Evolutionary conservation across 2,888 invertebrate genomes (phyloP).

Genomic region (Melipona beecheii): DNA sequence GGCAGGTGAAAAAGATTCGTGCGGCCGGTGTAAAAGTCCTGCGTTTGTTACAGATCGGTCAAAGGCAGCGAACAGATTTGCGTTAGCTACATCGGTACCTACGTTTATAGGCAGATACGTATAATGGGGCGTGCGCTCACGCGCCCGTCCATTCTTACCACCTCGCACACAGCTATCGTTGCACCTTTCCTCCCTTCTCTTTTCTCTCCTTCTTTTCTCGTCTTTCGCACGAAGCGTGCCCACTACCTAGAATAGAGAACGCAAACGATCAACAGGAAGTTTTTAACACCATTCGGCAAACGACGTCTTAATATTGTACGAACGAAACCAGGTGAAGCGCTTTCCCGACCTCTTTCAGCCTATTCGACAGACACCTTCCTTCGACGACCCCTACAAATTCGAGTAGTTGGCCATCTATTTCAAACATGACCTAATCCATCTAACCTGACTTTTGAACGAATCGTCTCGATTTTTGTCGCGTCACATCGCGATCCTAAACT

Average conservation of each 20-base stretch:
- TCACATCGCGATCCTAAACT: too few relatives aligned
- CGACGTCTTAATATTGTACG: conserved; percentile 49
- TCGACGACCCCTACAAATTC: conserved; percentile 24
- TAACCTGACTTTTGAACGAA: too few relatives aligned
- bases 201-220: not conserved
- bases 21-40: conserved; percentile 52
- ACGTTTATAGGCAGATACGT: not conserved
- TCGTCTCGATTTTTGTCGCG: too few relatives aligned
- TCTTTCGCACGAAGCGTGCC: conserved; percentile 49
- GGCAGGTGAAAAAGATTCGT: conserved; percentile 67
- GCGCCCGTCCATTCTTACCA: conserved; percentile 42
- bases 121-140: conserved; percentile 75
- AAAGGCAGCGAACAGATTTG: conserved; percentile 68
- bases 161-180: conserved; percentile 12
- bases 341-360: conserved; percentile 38
- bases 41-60: conserved; percentile 67
- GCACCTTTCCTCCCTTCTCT: conserved; percentile 30
- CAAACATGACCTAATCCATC: too few relatives aligned
- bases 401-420: not conserved
- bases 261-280: conserved; percentile 60
- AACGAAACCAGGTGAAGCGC: conserved; percentile 63
- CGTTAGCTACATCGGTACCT: conserved; percentile 22
- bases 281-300: conserved; percentile 58
- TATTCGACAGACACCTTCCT: conserved; percentile 36
- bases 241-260: conserved; percentile 29